Evolutionary conservation across 2,888 invertebrate genomes (phyloP).

Genomic region (Apotomis betuletana): DNA sequence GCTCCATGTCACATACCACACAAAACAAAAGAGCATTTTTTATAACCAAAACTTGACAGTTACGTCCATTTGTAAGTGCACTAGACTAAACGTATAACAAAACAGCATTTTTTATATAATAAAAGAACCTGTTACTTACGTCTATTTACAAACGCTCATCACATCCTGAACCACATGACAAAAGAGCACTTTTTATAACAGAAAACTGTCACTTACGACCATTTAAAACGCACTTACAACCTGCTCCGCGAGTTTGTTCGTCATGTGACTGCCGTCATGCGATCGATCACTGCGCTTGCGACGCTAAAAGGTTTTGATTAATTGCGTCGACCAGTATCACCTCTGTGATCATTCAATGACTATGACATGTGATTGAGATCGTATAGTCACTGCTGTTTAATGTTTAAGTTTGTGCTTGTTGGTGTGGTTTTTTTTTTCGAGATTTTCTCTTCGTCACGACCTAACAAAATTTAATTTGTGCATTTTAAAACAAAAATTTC

Average conservation of each 20-base stretch:
- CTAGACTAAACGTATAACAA: too few relatives aligned
- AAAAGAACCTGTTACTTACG: neutral
- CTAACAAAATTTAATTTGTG: too few relatives aligned
- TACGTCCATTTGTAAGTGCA: too few relatives aligned
- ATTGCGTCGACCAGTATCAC: constrained; percentile 15
- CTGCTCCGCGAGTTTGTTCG: neutral
- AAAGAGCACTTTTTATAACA: neutral
- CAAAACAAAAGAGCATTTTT: too few relatives aligned
- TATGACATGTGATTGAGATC: constrained; percentile 4
- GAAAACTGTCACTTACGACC: neutral
- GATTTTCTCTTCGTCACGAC: too few relatives aligned
- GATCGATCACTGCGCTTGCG: constrained; percentile 21
- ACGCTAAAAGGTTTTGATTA: constrained; percentile 23
- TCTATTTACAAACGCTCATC: neutral
- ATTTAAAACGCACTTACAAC: neutral
- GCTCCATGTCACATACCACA: too few relatives aligned
- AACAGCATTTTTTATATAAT: too few relatives aligned
- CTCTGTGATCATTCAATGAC: constrained; percentile 13
- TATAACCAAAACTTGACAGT: too few relatives aligned
- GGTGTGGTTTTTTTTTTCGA: too few relatives aligned
- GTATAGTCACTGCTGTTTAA: neutral
- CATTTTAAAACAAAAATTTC: too few relatives aligned
- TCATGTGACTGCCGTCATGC: constrained; percentile 15
- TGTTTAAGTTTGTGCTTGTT: neutral
- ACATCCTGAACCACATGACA: neutral